Base-by-base conservation (phyloP, 2,797 vertebrate species). In the Clarias laeviceps region DNA sequence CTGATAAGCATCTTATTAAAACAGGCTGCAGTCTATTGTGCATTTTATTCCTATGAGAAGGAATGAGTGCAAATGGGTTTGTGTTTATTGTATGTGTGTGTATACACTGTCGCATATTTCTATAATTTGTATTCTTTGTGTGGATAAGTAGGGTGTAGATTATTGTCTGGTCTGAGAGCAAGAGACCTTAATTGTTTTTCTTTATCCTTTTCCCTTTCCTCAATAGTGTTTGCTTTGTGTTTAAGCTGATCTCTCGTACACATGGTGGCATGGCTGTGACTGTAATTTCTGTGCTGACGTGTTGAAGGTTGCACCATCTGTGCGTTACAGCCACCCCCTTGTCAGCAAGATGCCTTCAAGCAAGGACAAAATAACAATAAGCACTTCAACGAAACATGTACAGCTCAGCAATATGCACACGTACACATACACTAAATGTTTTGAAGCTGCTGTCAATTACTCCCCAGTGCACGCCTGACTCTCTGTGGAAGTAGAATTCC, bases 261-360 rank as follows among this genome's bases (percentile, higher is more conserved):
- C 80, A 83, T 86, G 93, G 93, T 93, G 92, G 91, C 93, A 92
- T 90, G 88, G 88, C 91, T 91, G 91, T 91, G 88, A 84, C 86
- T 82, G 5, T 85, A 80, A 86, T 88, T 74, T 74, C 79, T 82
- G 85, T 81, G 88, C 89, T 91, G 92, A 94, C 92, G 88, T 92
- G 91, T 91, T 89, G 90, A 90, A 89, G 87, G 90, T 90, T 87
- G 78, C 85, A 86, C 93, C 94, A 94, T 94, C 94, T 94, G 93
- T 40, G 77, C 61, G 27, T 22, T 64, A 64, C 64, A 40, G 74
- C 84, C 88, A 79, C 87, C 83, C 40, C 87, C 89, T 88, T 88
- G 40, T 86, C 84, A 85, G 84, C 81, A 86, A 86, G 91, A 91
- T 87, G 91, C 90, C 92, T 94, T 87, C 87, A 87, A 94, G 92